These are phyloP conservation scores for Fissipunctia ypsillon DNA, from an alignment of 2,888 invertebrate species.

Conservation along the genomic window DNA sequence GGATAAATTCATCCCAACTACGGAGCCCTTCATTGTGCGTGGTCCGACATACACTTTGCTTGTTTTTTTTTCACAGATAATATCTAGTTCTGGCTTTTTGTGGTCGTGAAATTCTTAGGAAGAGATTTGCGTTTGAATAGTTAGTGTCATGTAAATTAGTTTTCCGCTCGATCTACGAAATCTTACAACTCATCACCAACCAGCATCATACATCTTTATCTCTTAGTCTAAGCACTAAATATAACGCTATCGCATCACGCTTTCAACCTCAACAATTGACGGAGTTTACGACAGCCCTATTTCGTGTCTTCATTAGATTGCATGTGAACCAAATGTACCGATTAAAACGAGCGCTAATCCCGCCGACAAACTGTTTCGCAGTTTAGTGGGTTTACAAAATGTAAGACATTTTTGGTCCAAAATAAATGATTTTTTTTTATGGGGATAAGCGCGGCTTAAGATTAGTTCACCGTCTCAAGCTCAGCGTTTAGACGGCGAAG, in stretches of 20 bases:
- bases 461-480: constrained; percentile 18
- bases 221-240: constrained; percentile 5
- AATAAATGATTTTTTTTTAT: too few species aligned
- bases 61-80: not conserved
- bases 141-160: not conserved
- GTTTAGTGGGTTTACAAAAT: too few species aligned
- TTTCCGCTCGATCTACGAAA: not conserved
- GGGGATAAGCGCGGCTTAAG: constrained; percentile 30
- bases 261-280: constrained; percentile 3
- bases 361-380: too few species aligned
- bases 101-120: not conserved
- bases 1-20: too few species aligned
- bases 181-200: constrained; percentile 1
- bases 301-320: too few species aligned
- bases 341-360: too few species aligned
- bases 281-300: constrained; percentile 10
- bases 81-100: not conserved
- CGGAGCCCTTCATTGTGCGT: too few species aligned
- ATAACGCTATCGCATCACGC: not conserved
- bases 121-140: not conserved
- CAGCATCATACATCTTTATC: not conserved
- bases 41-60: too few species aligned
- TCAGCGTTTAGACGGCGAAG: not conserved
- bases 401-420: too few species aligned
- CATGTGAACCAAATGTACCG: too few species aligned